Conservation (phyloP, 1,140 invertebrate genomes). For the Neodiprion fabricii region DNA sequence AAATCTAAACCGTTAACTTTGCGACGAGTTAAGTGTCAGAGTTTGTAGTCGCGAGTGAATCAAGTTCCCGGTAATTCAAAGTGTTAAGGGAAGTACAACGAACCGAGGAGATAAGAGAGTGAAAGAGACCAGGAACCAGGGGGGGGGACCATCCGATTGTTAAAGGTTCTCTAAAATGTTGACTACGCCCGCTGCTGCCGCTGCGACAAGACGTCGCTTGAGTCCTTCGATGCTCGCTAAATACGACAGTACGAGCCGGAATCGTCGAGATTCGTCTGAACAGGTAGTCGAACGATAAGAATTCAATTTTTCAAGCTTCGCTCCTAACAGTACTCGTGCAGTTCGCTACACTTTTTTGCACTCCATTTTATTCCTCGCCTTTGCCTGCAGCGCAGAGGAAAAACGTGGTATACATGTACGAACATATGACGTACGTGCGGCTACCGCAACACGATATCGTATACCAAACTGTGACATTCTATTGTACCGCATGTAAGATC, state of each 20-base stretch:
- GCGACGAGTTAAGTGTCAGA: neutral
- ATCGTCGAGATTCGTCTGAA: constrained; percentile 24
- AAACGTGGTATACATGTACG: too few species aligned
- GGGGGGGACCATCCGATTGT: neutral
- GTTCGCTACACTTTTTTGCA: neutral
- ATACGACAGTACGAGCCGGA: constrained; percentile 32
- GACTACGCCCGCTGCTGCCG: constrained; percentile 18
- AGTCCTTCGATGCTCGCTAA: constrained; percentile 45
- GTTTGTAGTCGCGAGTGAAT: neutral
- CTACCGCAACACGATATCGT: too few species aligned
- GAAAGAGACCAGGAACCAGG: neutral
- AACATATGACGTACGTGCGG: too few species aligned
- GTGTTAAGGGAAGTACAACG: neutral
- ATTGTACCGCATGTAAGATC: too few species aligned
- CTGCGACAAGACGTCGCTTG: constrained; percentile 37
- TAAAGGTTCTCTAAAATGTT: constrained; percentile 29
- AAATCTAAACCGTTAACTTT: too few species aligned
- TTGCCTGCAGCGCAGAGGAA: too few species aligned
- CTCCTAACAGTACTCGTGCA: neutral
- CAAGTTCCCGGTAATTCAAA: neutral
- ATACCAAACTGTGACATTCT: too few species aligned
- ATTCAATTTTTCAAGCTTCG: neutral
- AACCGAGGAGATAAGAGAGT: neutral
- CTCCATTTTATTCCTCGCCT: too few species aligned
- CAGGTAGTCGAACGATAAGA: constrained; percentile 23